These are phyloP conservation scores for Anas bahamensis DNA, from an alignment of 2,797 vertebrate species.

Conservation along the genomic window DNA sequence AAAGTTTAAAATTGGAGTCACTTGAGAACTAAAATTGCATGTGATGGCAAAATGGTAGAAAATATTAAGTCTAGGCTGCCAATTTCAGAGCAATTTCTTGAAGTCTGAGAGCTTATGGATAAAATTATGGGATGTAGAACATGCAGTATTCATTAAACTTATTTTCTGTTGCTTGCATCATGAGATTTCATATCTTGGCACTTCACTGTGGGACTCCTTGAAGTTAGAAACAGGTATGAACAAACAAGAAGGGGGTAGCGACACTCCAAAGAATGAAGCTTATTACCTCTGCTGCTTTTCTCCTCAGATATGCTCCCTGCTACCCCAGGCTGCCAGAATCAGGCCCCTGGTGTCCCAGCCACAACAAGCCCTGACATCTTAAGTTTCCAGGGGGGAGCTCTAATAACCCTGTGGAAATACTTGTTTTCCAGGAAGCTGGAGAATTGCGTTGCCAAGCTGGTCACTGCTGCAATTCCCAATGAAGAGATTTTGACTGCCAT, in stretches of 20 bases:
- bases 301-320: background rate
- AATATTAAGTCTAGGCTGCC: conserved; percentile 16
- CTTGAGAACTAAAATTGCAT: conserved; percentile 16
- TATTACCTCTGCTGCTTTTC: background rate
- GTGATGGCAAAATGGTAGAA: conserved; percentile 48
- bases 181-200: background rate
- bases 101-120: background rate
- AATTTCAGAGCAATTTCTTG: conserved; percentile 42
- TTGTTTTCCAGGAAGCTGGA: background rate
- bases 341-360: background rate
- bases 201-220: background rate
- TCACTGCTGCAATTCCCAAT: background rate
- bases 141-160: background rate
- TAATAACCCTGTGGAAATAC: background rate
- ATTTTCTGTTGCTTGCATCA: conserved; percentile 5
- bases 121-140: conserved; percentile 28
- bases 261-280: background rate
- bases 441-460: background rate
- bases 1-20: conserved; percentile 37
- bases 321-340: background rate
- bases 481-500: too few species aligned
- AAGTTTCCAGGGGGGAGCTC: background rate
- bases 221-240: conserved; percentile 6
- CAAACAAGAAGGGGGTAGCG: background rate
- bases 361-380: background rate